Evolutionary conservation across 1,140 invertebrate species (phyloP).

Genomic region (Bombus fervidus): DNA sequence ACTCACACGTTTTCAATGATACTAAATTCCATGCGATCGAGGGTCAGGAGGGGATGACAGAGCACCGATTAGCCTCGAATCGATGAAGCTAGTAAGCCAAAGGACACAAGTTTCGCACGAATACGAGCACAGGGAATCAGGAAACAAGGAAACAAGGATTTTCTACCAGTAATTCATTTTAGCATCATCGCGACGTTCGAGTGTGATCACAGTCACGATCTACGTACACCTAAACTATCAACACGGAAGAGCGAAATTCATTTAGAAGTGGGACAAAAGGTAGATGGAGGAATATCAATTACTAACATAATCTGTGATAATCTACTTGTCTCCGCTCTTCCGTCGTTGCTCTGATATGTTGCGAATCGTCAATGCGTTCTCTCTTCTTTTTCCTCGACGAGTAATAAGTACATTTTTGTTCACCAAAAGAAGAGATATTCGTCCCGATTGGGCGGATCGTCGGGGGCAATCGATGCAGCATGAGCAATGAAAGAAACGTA

Average conservation of each 20-base stretch:
- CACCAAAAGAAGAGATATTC: conserved; percentile 29
- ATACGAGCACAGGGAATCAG: not conserved
- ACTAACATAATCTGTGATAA: not conserved
- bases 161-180: not conserved
- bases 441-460: not conserved
- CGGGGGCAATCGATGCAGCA: not conserved
- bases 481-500: conserved; percentile 35
- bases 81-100: conserved; percentile 9
- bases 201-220: conserved; percentile 50
- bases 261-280: not conserved
- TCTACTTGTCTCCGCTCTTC: conserved; percentile 32
- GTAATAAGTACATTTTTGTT: conserved; percentile 39
- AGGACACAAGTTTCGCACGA: not conserved
- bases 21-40: conserved; percentile 36
- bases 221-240: conserved; percentile 56
- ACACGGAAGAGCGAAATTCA: conserved; percentile 44
- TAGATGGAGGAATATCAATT: not conserved
- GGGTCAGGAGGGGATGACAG: not conserved
- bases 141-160: not conserved
- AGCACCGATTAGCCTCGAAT: conserved; percentile 6
- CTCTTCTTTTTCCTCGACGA: conserved; percentile 28
- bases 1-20: conserved; percentile 57
- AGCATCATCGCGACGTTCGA: conserved; percentile 55
- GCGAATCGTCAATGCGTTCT: conserved; percentile 54
- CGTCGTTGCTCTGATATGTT: conserved; percentile 72